A percentile compares a stretch with the other conserved stretches of the same genome.
Evolutionary conservation across 2,888 invertebrate species (phyloP).

Genomic region (Polydrusus pterygomalis): DNA sequence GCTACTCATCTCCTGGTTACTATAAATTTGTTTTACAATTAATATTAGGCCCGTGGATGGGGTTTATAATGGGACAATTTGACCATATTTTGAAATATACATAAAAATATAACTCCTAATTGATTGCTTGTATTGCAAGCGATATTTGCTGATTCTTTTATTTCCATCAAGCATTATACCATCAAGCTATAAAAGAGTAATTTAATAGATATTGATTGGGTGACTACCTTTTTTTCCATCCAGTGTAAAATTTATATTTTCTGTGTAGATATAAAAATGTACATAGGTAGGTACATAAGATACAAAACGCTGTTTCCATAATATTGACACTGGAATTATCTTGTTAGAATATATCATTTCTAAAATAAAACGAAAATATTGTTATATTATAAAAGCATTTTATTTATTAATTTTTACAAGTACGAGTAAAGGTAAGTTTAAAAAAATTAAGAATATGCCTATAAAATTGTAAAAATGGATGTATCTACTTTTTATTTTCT

Average conservation of each 20-base stretch:
- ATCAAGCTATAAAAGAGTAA: no score
- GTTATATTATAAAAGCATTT: conserved; percentile 20
- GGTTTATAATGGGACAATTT: no score
- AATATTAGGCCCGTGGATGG: no score
- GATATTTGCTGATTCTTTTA: no score
- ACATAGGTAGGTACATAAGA: conserved; percentile 38
- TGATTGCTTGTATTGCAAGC: no score
- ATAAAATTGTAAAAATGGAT: conserved; percentile 11
- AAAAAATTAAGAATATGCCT: conserved; percentile 11
- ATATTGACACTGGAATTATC: conserved; percentile 27
- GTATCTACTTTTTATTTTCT: conserved; percentile 51
- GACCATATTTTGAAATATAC: no score
- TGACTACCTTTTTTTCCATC: conserved; percentile 10
- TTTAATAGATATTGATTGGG: not conserved
- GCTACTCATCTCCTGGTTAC: no score
- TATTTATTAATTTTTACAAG: conserved; percentile 18
- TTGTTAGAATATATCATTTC: conserved; percentile 41
- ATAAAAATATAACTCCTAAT: no score
- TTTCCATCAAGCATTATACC: no score
- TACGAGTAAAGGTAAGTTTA: conserved; percentile 7
- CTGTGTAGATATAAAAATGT: conserved; percentile 40
- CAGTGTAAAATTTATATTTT: conserved; percentile 15
- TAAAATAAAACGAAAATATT: conserved; percentile 39
- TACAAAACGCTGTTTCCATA: conserved; percentile 21
- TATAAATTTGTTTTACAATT: no score